Percentiles rank a stretch among this genome's conserved stretches.
Evolutionary conservation across 2,888 invertebrate genomes (phyloP).

Genomic region (Acronicta alni): DNA sequence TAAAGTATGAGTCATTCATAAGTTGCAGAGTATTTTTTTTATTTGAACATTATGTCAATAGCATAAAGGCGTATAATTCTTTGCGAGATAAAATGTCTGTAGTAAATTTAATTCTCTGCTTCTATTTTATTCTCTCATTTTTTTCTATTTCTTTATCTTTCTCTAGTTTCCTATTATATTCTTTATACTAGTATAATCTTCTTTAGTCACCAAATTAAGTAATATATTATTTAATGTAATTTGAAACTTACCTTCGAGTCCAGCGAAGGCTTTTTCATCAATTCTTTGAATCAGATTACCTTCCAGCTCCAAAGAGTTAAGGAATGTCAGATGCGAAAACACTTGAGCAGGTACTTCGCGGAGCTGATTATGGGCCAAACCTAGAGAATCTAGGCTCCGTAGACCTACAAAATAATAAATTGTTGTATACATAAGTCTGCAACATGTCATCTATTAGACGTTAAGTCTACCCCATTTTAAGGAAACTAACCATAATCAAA

Average conservation of each 20-base stretch:
- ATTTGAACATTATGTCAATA: too few species aligned
- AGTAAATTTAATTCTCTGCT: constrained; percentile 23
- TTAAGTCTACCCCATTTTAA: constrained; percentile 1
- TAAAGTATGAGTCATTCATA: too few species aligned
- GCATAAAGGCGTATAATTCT: too few species aligned
- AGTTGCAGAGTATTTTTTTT: too few species aligned
- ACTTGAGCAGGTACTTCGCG: constrained; percentile 94
- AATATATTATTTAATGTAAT: not conserved
- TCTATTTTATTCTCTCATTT: not conserved
- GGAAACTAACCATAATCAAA: constrained; percentile 29
- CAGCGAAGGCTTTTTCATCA: constrained; percentile 95
- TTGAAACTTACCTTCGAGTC: constrained; percentile 93
- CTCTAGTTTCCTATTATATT: too few species aligned
- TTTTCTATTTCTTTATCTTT: not conserved
- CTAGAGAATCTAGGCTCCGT: constrained; percentile 94
- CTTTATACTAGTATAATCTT: too few species aligned
- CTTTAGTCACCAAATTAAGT: not conserved
- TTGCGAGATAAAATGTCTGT: not conserved
- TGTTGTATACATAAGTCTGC: not conserved
- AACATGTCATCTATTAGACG: constrained; percentile 1
- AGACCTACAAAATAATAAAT: constrained; percentile 89
- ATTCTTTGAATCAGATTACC: constrained; percentile 95
- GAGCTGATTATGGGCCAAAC: constrained; percentile 95
- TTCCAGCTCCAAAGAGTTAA: constrained; percentile 96
- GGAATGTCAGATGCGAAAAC: constrained; percentile 93